Evolutionary conservation across 2,113 vertebrate species (phyloP).

Genomic region (Bujurquina vittata): DNA sequence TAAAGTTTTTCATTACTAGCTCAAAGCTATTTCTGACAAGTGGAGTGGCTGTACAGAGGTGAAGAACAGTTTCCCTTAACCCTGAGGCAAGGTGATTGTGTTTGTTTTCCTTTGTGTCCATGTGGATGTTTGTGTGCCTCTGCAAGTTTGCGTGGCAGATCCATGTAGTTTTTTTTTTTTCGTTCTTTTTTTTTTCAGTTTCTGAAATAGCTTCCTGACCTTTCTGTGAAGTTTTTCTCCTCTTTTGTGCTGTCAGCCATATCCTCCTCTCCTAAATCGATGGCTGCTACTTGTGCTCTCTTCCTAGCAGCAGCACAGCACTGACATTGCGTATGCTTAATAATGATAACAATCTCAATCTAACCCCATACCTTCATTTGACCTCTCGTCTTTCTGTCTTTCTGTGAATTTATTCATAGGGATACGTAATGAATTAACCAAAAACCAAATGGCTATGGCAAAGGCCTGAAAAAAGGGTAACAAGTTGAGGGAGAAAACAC

Average conservation of each 20-base stretch:
- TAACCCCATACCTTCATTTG: neutral
- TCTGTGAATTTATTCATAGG: slow-evolving; percentile 47
- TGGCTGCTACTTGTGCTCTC: slow-evolving; percentile 42
- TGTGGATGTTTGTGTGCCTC: neutral
- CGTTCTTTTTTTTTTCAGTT: slow-evolving; percentile 20
- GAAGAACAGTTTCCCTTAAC: slow-evolving; percentile 40
- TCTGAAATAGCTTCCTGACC: slow-evolving; percentile 69
- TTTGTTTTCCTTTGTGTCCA: slow-evolving; percentile 24
- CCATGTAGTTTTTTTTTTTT: slow-evolving; percentile 8
- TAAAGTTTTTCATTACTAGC: slow-evolving; percentile 22
- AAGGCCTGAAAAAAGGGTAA: slow-evolving; percentile 64
- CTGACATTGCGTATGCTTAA: slow-evolving; percentile 47
- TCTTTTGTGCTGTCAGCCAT: slow-evolving; percentile 60
- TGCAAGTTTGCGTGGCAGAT: slow-evolving; percentile 30
- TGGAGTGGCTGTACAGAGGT: slow-evolving; percentile 27
- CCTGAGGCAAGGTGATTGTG: slow-evolving; percentile 40
- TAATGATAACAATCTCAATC: slow-evolving; percentile 49
- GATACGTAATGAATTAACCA: slow-evolving; percentile 73
- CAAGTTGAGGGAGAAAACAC: slow-evolving; percentile 66
- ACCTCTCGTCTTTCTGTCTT: neutral
- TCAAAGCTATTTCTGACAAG: slow-evolving; percentile 24
- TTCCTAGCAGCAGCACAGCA: slow-evolving; percentile 24
- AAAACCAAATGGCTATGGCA: slow-evolving; percentile 63
- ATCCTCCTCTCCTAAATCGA: slow-evolving; percentile 59
- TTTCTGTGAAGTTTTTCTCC: slow-evolving; percentile 61